Percentiles rank a stretch among this genome's conserved stretches.
Conservation (phyloP, 2,113 vertebrate genomes). For the Vulpes lagopus region DNA sequence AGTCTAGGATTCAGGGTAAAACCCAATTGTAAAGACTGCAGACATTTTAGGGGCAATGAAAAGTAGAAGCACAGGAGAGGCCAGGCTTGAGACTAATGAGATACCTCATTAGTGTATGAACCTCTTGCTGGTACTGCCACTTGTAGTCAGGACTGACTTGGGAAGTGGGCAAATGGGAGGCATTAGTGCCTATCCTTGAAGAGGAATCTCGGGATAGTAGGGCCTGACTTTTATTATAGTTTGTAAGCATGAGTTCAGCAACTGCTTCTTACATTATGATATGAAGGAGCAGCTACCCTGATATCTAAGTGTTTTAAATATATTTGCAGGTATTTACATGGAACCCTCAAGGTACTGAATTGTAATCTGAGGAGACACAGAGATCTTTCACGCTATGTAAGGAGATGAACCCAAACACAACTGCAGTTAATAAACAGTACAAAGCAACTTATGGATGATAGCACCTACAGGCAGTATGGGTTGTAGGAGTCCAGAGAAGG, state of each 20-base stretch:
- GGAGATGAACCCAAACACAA: not conserved
- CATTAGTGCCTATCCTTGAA: not conserved
- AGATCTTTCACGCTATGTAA: not conserved
- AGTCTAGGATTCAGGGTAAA: not conserved
- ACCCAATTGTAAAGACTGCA: not conserved
- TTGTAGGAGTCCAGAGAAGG: not conserved
- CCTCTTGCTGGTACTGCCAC: not conserved
- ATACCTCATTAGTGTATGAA: not conserved
- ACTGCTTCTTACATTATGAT: not conserved
- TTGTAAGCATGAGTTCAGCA: not conserved
- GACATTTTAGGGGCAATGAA: not conserved
- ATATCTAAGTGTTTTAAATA: not conserved
- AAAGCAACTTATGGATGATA: not conserved
- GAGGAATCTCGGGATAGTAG: not conserved
- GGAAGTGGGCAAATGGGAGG: not conserved
- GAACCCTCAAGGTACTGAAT: not conserved
- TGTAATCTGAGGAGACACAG: not conserved
- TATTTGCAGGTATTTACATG: not conserved
- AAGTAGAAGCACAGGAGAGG: not conserved
- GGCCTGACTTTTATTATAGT: not conserved
- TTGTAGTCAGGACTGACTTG: not conserved
- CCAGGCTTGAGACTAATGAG: not conserved
- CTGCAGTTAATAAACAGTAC: not conserved
- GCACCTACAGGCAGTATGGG: no score
- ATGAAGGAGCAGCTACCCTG: not conserved